Conservation (phyloP, 2,888 invertebrate species). For the Emmelina monodactyla region DNA sequence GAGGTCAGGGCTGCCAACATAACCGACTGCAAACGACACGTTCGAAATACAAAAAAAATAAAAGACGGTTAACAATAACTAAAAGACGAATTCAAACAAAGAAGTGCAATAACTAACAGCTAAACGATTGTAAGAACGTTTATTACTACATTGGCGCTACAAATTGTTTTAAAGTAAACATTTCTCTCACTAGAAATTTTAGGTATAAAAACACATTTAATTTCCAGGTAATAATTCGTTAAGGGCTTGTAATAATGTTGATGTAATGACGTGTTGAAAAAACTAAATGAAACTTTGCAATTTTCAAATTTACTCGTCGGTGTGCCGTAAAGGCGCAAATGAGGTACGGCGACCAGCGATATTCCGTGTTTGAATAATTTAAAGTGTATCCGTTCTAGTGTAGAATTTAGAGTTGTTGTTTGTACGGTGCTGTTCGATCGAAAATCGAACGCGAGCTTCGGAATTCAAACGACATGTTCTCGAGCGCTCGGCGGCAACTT, state of each 20-base stretch:
- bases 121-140: too few species aligned
- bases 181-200: too few species aligned
- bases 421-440: slow-evolving; percentile 19
- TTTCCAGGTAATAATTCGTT: slow-evolving; percentile 1
- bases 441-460: slow-evolving; percentile 27
- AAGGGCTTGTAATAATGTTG: slow-evolving; percentile 1
- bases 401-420: neutral
- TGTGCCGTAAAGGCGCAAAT: slow-evolving; percentile 1
- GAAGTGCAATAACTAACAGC: too few species aligned
- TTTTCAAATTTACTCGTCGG: slow-evolving; percentile 1
- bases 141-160: too few species aligned
- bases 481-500: slow-evolving; percentile 34
- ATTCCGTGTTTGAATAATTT: neutral
- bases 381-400: neutral
- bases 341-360: neutral
- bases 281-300: neutral
- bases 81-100: too few species aligned
- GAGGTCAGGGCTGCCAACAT: slow-evolving; percentile 30
- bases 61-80: too few species aligned
- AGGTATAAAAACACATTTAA: too few species aligned
- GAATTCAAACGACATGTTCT: slow-evolving; percentile 20
- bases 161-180: too few species aligned
- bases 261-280: slow-evolving; percentile 1
- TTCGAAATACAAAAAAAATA: too few species aligned
- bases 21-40: too few species aligned